Base-by-base conservation (phyloP, 2,797 vertebrate genomes). In the Enteromius mattozi region DNA sequence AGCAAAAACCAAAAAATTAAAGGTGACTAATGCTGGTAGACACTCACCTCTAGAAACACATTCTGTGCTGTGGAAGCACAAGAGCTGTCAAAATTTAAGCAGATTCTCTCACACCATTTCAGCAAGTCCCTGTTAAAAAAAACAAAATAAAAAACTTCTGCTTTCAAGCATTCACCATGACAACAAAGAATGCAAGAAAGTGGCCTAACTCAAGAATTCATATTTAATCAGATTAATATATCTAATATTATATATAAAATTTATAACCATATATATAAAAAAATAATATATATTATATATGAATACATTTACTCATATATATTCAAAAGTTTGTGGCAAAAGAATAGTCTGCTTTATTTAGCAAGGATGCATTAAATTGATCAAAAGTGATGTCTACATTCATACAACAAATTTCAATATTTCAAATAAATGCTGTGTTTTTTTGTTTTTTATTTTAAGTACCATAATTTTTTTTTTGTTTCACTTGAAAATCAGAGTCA, bases 51-150 rank as follows among this genome's bases (percentile, higher is more conserved):
- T 80, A 96, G 96, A 92, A 99, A 99, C 94, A 99, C 96, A 75
- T 92, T 95, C 78, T 97, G 92, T n/a, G 96, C 94, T 33, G 96
- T 95, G 78, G 94, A 90, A 30, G 96, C 91, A 14, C 96, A 96
- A 69, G 93, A 89, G 88, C 91, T 93, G 88, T 98, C 94, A 35
- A 99, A 98, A 91, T 93, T 95, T 87, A 93, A 91, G 24, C 92
- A 94, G 92, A 99, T 97, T 83, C 98, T 95, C 87, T 97, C 96
- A 80, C 97, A 99, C 98, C 98, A 99, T 80, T 98, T 99, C 89
- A 99, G 90, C 4, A 99, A 91, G 89, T 99, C 98, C 91, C 98
- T 99, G 89, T 17, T 6, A 30, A 49, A 86, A 24, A 74, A 21
- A 54, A 13, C 27, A 19, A 51, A n/a, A 14, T 8, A 40, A 19